Base-by-base conservation (phyloP, 1,140 invertebrate species). In the Drosophila malerkotliana region DNA sequence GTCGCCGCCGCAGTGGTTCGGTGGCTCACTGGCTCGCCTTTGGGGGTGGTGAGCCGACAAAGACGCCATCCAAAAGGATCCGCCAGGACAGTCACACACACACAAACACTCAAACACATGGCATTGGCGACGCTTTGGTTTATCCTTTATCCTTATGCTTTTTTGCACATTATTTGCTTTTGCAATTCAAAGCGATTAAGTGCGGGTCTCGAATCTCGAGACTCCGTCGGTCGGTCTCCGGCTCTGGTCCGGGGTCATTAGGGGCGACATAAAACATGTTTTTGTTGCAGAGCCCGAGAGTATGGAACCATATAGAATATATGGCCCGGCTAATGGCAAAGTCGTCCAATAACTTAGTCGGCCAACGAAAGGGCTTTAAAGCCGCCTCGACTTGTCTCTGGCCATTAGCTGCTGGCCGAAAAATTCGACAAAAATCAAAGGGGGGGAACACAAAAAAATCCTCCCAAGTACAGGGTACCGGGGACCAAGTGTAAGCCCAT, bases 171-270 rank as follows among this genome's bases (percentile, higher is more conserved):
- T 77, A 90, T 87, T 87, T 90, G 85, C 85, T 90, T 90, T 90
- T 90, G 80, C 84, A 88, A 82, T 90, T 90, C 79, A 85, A 87
- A 87, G 87, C 81, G 81, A 87, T 90, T 90, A 90, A 90, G 87
- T 82, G 78, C 77, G 81, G 78, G 68, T 72, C 59, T 67, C 54
- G 72, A 44, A 54, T 48, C 59, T 63, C 49, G 66, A 57, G 56
- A 51, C 51, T 32, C 49, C 9, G 41, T 44, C 41, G 39, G 39
- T 41, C 39, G 6, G 6, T 39, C 37, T 39, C 39, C 54, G 34
- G 61, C 72, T 72, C 82, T 57, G 62, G 72, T 88, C 79, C 69
- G 85, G 72, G 77, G 85, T 90, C 85, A 82, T 90, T 82, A 90
- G 80, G 87, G 76, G 76, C 79, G 72, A 82, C 85, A 90, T 90